Percentiles rank a stretch among this genome's conserved stretches.
Conservation (phyloP, 2,888 invertebrate genomes). For the Eulithis testata region DNA sequence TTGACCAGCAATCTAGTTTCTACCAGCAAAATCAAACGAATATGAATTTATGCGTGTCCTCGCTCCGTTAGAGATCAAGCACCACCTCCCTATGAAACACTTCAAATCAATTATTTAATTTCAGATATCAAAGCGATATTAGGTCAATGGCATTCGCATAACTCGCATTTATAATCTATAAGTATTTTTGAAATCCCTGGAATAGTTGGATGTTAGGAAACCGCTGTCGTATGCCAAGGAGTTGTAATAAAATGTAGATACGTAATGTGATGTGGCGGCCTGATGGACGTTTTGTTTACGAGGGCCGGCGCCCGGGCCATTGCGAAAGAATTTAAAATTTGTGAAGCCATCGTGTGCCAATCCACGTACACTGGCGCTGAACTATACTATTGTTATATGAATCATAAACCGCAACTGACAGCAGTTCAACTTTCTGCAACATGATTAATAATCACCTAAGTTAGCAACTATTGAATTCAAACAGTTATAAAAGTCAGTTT, state of each 20-base stretch:
- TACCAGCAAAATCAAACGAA: slow-evolving; percentile 30
- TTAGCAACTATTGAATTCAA: too few species aligned
- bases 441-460: slow-evolving; percentile 12
- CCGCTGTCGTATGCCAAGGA: slow-evolving; percentile 61
- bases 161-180: slow-evolving; percentile 52
- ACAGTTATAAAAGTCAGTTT: neutral
- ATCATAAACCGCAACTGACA: slow-evolving; percentile 46
- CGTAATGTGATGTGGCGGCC: slow-evolving; percentile 47
- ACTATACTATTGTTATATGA: slow-evolving; percentile 51
- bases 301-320: slow-evolving; percentile 51
- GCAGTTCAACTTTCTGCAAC: slow-evolving; percentile 33
- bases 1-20: slow-evolving; percentile 19
- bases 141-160: slow-evolving; percentile 68
- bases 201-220: slow-evolving; percentile 63
- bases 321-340: slow-evolving; percentile 63
- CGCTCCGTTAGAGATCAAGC: slow-evolving; percentile 39
- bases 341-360: slow-evolving; percentile 56
- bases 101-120: slow-evolving; percentile 45
- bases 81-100: slow-evolving; percentile 39
- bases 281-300: slow-evolving; percentile 70
- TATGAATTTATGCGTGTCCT: slow-evolving; percentile 41
- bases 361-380: slow-evolving; percentile 54
- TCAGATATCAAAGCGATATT: slow-evolving; percentile 54
- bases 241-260: slow-evolving; percentile 59
- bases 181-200: slow-evolving; percentile 55